Evolutionary conservation across 2,797 vertebrate genomes (phyloP).

Genomic region (Enteromius radiatus): DNA sequence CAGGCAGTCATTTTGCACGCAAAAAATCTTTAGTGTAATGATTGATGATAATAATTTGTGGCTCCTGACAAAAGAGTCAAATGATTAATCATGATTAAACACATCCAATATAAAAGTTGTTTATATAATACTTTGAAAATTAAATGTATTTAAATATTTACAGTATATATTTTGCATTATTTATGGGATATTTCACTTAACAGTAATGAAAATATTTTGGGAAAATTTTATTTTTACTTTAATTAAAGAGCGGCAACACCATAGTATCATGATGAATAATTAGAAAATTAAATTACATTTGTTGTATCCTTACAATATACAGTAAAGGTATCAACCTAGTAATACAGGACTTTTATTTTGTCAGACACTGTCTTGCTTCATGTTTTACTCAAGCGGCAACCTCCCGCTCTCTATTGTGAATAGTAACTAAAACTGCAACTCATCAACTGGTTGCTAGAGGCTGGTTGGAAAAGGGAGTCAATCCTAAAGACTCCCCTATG

Average conservation of each 20-base stretch:
- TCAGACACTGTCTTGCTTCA: background rate
- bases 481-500: too few relatives aligned
- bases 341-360: constrained; percentile 30
- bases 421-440: too few relatives aligned
- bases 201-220: background rate
- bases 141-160: background rate
- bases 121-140: too few relatives aligned
- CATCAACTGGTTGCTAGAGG: too few relatives aligned
- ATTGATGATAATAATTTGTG: background rate
- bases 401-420: too few relatives aligned
- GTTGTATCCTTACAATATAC: background rate
- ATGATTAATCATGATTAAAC: too few relatives aligned
- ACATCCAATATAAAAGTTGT: too few relatives aligned
- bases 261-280: background rate
- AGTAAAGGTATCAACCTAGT: background rate
- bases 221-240: background rate
- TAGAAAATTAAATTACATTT: background rate
- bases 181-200: background rate
- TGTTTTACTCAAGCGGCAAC: too few relatives aligned
- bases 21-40: background rate
- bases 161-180: background rate
- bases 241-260: background rate
- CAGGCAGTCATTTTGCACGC: background rate
- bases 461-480: too few relatives aligned
- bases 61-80: background rate